Evolutionary conservation across 2,888 invertebrate genomes (phyloP), one percentile per base, ranked within the genome.

Genomic region (Orthosia incerta): DNA sequence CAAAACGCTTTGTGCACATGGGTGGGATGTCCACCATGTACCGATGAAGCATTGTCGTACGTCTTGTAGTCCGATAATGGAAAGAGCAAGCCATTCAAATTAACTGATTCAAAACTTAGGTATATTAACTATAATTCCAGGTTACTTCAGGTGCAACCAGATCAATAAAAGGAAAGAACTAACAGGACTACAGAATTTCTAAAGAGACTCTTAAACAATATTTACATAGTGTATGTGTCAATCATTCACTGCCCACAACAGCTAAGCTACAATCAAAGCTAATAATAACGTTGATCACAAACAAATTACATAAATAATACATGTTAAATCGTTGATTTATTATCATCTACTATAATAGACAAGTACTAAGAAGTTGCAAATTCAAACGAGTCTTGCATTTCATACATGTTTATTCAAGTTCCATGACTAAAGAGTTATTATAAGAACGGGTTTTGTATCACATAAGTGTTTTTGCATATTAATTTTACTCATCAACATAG

Each of bases 371-470:
- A 51, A 81, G 23, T 75, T 68, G 68, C 56, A 64, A 55, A 79
- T 79, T 75, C 68, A 56, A 61, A 79, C 56, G 20, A 64, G 76
- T 51, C 26, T 68, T 81, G 68, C 76, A 61, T 76, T 79, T 69
- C 60, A 75, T 81, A 45, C 18, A 46, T 60, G 26, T 46, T 64
- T 65, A 80, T 62, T 64, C 18, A 51, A 74, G 20, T 18, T 56
- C 12, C 31, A 50, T 81, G 56, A 65, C 31, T 45, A 65, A 31
- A 39, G 50, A 45, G 45, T 11, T 69, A 50, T 51, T 67, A 60
- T 20, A 39, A 61, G 45, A 53, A 64, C 76, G 3, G 39, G 64
- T 68, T 68, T 75, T 56, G 16, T 61, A 45, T 53, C 26, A 61
- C 16, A n/a, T 66, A 3, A 20, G 13, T 56, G 31, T 39, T 51